These are phyloP conservation scores for Rachycentron canadum DNA, from an alignment of 2,797 vertebrate species.

Conservation along the genomic window DNA sequence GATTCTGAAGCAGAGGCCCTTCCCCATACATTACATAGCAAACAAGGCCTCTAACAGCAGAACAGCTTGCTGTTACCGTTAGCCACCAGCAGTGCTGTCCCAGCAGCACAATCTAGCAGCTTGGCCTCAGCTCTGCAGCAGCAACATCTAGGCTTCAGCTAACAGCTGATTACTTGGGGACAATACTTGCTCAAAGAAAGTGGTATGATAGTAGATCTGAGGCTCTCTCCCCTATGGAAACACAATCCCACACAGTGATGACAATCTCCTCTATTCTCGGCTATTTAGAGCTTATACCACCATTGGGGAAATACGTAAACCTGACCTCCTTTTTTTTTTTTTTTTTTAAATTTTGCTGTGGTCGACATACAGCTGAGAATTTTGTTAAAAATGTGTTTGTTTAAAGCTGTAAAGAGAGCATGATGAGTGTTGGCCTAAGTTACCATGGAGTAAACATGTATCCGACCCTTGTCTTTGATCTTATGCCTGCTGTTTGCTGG, in stretches of 20 bases:
- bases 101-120: constrained; percentile 75
- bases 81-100: constrained; percentile 78
- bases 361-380: constrained; percentile 27
- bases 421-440: constrained; percentile 25
- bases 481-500: constrained; percentile 58
- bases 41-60: constrained; percentile 76
- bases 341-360: constrained; percentile 16
- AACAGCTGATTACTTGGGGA: constrained; percentile 60
- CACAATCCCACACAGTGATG: constrained; percentile 23
- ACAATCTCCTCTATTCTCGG: constrained; percentile 32
- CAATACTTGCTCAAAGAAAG: constrained; percentile 55
- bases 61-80: constrained; percentile 76
- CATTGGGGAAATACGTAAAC: constrained; percentile 30
- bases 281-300: constrained; percentile 52
- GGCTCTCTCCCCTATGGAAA: constrained; percentile 5
- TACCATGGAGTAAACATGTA: constrained; percentile 59
- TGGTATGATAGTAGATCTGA: constrained; percentile 46
- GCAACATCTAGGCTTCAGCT: constrained; percentile 58
- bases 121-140: constrained; percentile 58
- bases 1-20: constrained; percentile 68
- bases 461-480: constrained; percentile 74
- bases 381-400: constrained; percentile 33
- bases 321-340: constrained; percentile 18
- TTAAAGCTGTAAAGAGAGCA: constrained; percentile 26
- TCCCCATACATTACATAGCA: constrained; percentile 79